Evolutionary conservation across 2,113 vertebrate species (phyloP), one percentile per base, ranked within the genome.

Genomic region (Jaculus jaculus): DNA sequence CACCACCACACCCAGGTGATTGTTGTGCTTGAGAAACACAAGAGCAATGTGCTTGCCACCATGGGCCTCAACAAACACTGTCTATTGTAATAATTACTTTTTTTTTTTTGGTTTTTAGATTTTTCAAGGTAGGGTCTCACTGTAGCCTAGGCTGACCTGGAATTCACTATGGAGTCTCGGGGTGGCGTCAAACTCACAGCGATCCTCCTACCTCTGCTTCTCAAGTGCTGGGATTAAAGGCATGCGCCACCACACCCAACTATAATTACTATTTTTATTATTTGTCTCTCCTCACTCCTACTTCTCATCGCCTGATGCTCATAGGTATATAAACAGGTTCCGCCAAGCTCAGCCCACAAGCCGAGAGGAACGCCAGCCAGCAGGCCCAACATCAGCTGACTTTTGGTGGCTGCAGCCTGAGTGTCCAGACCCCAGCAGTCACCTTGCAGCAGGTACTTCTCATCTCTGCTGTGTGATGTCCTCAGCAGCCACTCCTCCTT

Each of bases 251-350:
- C n/a, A n/a, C n/a, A n/a, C n/a, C n/a, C n/a, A n/a, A n/a, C n/a
- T n/a, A n/a, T n/a, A n/a, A 12, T 65, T 32, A 16, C 78, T 72
- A 12, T 85, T 78, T 34, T 73, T 60, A 9, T 51, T 34, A 47
- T 24, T 37, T 42, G 72, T 26, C 32, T 61, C 15, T 81, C 66
- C 83, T 90, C 24, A 37, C 3, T 34, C 21, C 39, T 68, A 21
- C 71, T 21, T 93, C 20, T 37, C 54, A 60, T 82, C 23, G 54
- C 60, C n/a, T 54, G 60, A 66, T 90, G 83, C 26, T 61, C 68
- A 4, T 94, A 99, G 99, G 96, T 99, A 99, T 74, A 96, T 99
- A 58, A 98, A 98, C 8, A 98, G 98, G 65, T 99, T 99, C 97
- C 98, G 98, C 68, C 98, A 97, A 34, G 98, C 99, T 92, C 98